Percentiles rank a stretch among this genome's conserved stretches.
Conservation (phyloP, 2,888 invertebrate species). For the Morpho achilles region DNA sequence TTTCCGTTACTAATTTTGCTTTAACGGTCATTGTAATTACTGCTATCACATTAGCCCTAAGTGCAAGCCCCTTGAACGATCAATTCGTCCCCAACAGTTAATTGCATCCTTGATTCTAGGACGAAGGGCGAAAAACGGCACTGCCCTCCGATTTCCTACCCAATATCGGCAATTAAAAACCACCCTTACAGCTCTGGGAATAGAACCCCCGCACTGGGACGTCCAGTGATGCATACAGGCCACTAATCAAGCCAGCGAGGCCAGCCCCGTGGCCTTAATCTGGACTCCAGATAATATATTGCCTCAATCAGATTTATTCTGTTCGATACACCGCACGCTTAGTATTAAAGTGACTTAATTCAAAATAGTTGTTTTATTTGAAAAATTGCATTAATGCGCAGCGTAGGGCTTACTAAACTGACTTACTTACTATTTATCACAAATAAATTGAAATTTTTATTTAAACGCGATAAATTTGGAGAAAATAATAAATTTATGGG, state of each 20-base stretch:
- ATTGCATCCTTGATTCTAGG: slow-evolving; percentile 25
- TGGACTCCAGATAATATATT: slow-evolving; percentile 18
- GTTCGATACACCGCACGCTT: background rate
- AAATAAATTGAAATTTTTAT: too few relatives aligned
- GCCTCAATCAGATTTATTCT: background rate
- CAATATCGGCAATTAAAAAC: slow-evolving; percentile 1
- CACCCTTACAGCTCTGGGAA: background rate
- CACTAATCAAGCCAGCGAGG: slow-evolving; percentile 18
- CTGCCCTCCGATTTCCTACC: background rate
- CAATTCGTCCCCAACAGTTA: slow-evolving; percentile 15
- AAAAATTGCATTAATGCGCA: too few relatives aligned
- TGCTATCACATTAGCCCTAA: too few relatives aligned
- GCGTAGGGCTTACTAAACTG: too few relatives aligned
- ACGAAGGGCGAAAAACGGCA: slow-evolving; percentile 6
- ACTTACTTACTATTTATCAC: too few relatives aligned
- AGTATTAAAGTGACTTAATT: too few relatives aligned
- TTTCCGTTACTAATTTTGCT: too few relatives aligned
- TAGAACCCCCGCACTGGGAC: background rate
- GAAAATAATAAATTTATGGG: too few relatives aligned
- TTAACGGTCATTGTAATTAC: too few relatives aligned
- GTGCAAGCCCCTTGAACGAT: background rate
- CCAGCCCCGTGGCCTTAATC: slow-evolving; percentile 17
- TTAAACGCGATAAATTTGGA: too few relatives aligned
- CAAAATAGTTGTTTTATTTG: too few relatives aligned
- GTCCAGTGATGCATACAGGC: background rate